These are phyloP conservation scores for Bombylius discolor DNA, from an alignment of 2,888 invertebrate species.

Conservation along the genomic window DNA sequence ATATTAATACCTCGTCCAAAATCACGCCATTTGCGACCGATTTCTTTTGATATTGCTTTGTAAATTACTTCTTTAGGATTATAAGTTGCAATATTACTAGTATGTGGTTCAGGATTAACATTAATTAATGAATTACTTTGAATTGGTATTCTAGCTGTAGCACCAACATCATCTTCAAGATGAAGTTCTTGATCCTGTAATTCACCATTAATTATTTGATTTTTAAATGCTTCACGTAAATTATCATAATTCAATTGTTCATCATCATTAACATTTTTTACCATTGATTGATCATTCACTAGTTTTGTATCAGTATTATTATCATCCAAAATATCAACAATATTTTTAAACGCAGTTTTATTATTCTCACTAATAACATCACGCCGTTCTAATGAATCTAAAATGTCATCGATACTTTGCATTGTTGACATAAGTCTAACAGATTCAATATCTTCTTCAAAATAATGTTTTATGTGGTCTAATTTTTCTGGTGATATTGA, in stretches of 20 bases:
- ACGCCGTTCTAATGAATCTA: slow-evolving; percentile 25
- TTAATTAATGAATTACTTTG: background rate
- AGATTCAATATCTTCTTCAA: slow-evolving; percentile 22
- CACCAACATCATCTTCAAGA: too few relatives aligned
- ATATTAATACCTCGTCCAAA: slow-evolving; percentile 27
- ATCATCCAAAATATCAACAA: slow-evolving; percentile 13
- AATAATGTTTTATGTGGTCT: slow-evolving; percentile 19
- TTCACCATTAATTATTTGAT: background rate
- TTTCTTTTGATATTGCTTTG: slow-evolving; percentile 12
- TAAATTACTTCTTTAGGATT: background rate
- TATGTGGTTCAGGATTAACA: slow-evolving; percentile 12
- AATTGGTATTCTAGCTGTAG: background rate
- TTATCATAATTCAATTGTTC: background rate
- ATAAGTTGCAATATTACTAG: slow-evolving; percentile 23
- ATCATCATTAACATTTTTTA: background rate
- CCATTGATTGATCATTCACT: background rate
- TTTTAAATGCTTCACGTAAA: background rate
- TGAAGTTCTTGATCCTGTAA: background rate
- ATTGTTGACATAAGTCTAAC: slow-evolving; percentile 22
- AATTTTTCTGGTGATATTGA: slow-evolving; percentile 9
- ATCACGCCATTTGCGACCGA: slow-evolving; percentile 29
- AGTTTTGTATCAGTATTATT: background rate
- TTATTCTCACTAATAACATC: slow-evolving; percentile 24
- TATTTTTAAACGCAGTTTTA: slow-evolving; percentile 18
- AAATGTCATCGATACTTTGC: slow-evolving; percentile 18